Evolutionary conservation across 2,797 vertebrate species (phyloP).

Genomic region (Psittacula echo): DNA sequence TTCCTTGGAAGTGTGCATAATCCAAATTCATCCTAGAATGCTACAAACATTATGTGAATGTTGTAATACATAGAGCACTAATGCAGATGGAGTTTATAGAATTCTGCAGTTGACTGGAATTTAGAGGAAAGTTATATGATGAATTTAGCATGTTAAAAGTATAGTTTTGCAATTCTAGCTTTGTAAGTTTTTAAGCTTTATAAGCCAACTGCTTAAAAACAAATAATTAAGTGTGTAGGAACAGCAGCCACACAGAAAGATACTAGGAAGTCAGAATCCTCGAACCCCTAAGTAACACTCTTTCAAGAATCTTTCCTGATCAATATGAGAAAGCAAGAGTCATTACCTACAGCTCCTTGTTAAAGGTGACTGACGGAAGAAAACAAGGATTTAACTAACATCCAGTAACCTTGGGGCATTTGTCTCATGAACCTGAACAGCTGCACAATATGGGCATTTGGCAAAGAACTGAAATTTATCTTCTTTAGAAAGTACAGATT

Average conservation of each 20-base stretch:
- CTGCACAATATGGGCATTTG: conserved; percentile 49
- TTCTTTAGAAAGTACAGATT: conserved; percentile 60
- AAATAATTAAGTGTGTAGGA: background rate
- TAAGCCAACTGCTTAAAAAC: background rate
- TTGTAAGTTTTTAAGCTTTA: background rate
- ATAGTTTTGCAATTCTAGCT: background rate
- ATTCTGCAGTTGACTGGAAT: background rate
- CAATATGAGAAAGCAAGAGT: background rate
- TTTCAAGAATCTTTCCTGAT: background rate
- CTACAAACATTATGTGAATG: background rate
- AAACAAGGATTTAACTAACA: conserved; percentile 29
- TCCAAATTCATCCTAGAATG: background rate
- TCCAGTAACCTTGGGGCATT: conserved; percentile 51
- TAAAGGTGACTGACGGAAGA: conserved; percentile 51
- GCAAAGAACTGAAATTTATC: conserved; percentile 30
- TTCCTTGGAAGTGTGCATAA: background rate
- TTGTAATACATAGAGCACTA: background rate
- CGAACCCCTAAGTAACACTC: background rate
- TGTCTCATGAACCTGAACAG: conserved; percentile 20
- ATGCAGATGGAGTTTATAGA: background rate
- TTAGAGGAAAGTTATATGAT: background rate
- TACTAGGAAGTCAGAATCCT: background rate
- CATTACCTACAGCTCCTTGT: conserved; percentile 15
- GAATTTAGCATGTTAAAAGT: background rate
- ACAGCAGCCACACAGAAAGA: background rate